Percentiles rank a stretch among this genome's conserved stretches.
Conservation (phyloP, 2,888 invertebrate species). For the Syrphus vitripennis region DNA sequence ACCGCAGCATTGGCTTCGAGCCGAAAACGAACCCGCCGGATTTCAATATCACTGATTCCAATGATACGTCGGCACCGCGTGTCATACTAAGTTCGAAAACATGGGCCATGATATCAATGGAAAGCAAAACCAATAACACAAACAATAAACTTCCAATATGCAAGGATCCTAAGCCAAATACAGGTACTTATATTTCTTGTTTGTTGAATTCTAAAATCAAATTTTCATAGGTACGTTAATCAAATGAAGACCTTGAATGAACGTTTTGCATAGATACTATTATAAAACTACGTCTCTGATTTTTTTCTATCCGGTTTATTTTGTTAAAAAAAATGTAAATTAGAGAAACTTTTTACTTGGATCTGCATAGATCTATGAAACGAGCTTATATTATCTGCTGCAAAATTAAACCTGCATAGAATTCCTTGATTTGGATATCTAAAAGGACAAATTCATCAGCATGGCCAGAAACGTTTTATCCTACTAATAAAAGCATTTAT, state of each 20-base stretch:
- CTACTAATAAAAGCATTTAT: no score
- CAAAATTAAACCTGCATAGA: no score
- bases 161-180: constrained; percentile 48
- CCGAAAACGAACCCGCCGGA: constrained; percentile 34
- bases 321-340: not conserved
- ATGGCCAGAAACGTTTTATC: no score
- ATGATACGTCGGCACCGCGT: constrained; percentile 15
- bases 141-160: constrained; percentile 49
- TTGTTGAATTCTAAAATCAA: not conserved
- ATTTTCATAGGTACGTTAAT: not conserved
- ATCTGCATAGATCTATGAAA: no score
- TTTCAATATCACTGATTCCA: constrained; percentile 40
- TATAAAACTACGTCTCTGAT: not conserved
- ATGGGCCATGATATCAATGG: constrained; percentile 14
- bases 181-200: constrained; percentile 18
- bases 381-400: no score
- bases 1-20: constrained; percentile 44
- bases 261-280: not conserved
- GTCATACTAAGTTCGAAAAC: not conserved
- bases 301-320: not conserved
- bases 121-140: constrained; percentile 17
- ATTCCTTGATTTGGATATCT: no score
- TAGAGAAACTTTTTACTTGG: no score
- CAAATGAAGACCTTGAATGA: not conserved
- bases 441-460: no score